phyloP scores from a whole-genome alignment of 2,113 vertebrate species.

The Phoenicopterus ruber region DNA sequence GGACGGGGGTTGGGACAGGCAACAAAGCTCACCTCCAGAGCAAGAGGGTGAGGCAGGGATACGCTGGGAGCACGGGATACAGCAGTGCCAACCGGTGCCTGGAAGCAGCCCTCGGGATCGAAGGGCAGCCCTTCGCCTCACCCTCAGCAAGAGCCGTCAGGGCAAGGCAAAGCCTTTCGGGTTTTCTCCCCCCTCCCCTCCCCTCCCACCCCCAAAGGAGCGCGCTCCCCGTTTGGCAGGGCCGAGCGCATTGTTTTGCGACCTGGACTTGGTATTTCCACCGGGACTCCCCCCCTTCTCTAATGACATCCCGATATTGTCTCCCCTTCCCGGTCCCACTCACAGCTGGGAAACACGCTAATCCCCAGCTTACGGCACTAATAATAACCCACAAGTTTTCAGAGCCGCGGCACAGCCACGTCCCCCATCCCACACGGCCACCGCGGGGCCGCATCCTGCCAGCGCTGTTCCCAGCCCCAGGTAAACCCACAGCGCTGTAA shows the following conservation, averaged over 20 bases:
- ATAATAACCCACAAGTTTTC: conserved; percentile 10
- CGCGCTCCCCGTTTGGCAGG: neutral
- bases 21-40: neutral
- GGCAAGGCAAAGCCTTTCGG: neutral
- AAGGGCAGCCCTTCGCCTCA: neutral
- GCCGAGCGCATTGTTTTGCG: neutral
- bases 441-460: neutral
- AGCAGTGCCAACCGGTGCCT: neutral
- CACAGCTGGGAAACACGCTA: conserved; percentile 57
- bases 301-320: conserved; percentile 68
- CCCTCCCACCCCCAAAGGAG: neutral
- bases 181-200: neutral
- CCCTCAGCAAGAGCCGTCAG: neutral
- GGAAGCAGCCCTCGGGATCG: accelerated
- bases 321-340: conserved; percentile 54
- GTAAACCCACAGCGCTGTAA: neutral
- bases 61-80: accelerated
- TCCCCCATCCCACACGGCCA: neutral
- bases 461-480: neutral
- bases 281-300: conserved; percentile 33
- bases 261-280: conserved; percentile 41
- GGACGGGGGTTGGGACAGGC: neutral
- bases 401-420: neutral
- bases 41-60: neutral
- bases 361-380: conserved; percentile 1